Evolutionary conservation across 2,888 invertebrate genomes (phyloP).

Genomic region (Dilophus febrilis): DNA sequence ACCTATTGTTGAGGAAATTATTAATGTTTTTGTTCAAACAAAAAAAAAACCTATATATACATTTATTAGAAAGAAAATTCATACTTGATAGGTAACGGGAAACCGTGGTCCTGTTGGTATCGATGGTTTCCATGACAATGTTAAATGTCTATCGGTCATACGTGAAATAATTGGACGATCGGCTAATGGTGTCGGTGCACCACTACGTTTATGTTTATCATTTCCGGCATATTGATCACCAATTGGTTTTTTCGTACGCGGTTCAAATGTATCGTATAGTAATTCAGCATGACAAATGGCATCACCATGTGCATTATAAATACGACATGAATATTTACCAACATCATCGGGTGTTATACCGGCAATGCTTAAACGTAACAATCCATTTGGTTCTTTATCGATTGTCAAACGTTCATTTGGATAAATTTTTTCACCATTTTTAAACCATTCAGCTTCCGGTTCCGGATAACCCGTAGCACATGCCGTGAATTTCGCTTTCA

Average conservation of each 20-base stretch:
- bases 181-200: constrained; percentile 71
- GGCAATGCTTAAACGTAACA: constrained; percentile 63
- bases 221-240: constrained; percentile 69
- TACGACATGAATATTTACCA: constrained; percentile 67
- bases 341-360: constrained; percentile 65
- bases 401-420: constrained; percentile 68
- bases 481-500: constrained; percentile 86
- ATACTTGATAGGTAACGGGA: constrained; percentile 81
- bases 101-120: constrained; percentile 72
- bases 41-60: too few relatives aligned
- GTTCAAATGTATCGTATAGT: constrained; percentile 59
- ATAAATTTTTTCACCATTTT: constrained; percentile 60
- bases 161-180: constrained; percentile 85
- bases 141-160: constrained; percentile 77
- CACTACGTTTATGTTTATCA: constrained; percentile 66
- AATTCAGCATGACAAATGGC: constrained; percentile 64
- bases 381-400: constrained; percentile 48
- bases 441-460: constrained; percentile 75
- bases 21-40: background rate
- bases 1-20: constrained; percentile 31
- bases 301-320: constrained; percentile 71
- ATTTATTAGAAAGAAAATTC: constrained; percentile 5
- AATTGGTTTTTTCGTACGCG: constrained; percentile 45
- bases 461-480: constrained; percentile 76
- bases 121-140: constrained; percentile 86